Percentiles rank a stretch among this genome's conserved stretches.
phyloP scores from a whole-genome alignment of 2,113 vertebrate species.

The Phoxinus phoxinus region DNA sequence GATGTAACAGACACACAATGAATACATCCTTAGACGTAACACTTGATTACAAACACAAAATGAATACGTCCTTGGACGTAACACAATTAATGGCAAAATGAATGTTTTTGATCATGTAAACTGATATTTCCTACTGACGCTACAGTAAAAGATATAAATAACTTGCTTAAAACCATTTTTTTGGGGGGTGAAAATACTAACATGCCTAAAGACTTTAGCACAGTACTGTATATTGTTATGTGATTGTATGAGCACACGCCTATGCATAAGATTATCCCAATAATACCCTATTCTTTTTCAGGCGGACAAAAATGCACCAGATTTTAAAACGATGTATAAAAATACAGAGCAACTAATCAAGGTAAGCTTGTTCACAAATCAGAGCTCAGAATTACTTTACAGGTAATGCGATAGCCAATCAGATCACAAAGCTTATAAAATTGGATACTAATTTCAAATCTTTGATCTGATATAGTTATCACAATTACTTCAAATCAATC shows the following conservation, averaged over 20 bases:
- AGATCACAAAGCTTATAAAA: neutral
- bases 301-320: conserved; percentile 86
- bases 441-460: neutral
- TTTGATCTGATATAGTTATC: neutral
- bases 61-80: too few species aligned
- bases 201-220: too few species aligned
- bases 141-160: too few species aligned
- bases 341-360: conserved; percentile 89
- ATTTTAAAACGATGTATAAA: conserved; percentile 84
- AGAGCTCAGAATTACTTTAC: neutral
- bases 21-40: too few species aligned
- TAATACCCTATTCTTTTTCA: conserved; percentile 59
- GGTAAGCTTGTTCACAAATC: conserved; percentile 73
- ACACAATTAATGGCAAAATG: too few species aligned
- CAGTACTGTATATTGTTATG: neutral
- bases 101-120: too few species aligned
- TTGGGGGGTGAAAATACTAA: too few species aligned
- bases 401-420: neutral
- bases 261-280: neutral
- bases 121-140: too few species aligned
- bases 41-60: too few species aligned
- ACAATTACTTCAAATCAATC: too few species aligned
- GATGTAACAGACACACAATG: too few species aligned
- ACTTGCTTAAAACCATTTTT: too few species aligned
- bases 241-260: neutral